Percentiles rank a stretch among this genome's conserved stretches.
phyloP scores from a whole-genome alignment of 2,888 invertebrate species.

The Microctonus hyperodae region DNA sequence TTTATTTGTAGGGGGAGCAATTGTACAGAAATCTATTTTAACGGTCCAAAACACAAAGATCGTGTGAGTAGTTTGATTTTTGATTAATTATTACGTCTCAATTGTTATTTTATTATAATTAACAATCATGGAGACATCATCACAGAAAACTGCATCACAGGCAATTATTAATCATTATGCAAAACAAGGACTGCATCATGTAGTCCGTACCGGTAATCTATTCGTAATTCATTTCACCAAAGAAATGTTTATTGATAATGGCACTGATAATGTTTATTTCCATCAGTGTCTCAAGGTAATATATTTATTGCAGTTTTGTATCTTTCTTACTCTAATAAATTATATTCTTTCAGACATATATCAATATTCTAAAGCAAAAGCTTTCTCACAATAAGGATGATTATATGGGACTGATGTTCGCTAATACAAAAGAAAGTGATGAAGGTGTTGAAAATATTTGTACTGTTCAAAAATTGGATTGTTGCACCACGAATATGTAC shows the following conservation, averaged over 20 bases:
- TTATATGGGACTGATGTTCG: conserved; percentile 30
- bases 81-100: neutral
- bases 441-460: conserved; percentile 10
- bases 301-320: neutral
- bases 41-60: too few relatives aligned
- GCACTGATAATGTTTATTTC: neutral
- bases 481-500: conserved; percentile 11
- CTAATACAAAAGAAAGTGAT: conserved; percentile 12
- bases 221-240: conserved; percentile 14
- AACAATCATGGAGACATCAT: neutral
- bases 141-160: neutral
- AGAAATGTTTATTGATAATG: neutral
- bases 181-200: neutral
- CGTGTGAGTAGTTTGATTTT: neutral
- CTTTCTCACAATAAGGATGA: conserved; percentile 15
- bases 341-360: conserved; percentile 14
- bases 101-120: neutral
- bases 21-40: too few relatives aligned
- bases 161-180: neutral
- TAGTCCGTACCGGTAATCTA: conserved; percentile 9
- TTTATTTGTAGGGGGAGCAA: too few relatives aligned
- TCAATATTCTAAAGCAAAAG: conserved; percentile 25
- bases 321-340: too few relatives aligned
- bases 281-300: conserved; percentile 10
- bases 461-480: conserved; percentile 17